These are phyloP conservation scores for Buceros bicornis DNA, from an alignment of 2,797 vertebrate species.

Conservation along the genomic window DNA sequence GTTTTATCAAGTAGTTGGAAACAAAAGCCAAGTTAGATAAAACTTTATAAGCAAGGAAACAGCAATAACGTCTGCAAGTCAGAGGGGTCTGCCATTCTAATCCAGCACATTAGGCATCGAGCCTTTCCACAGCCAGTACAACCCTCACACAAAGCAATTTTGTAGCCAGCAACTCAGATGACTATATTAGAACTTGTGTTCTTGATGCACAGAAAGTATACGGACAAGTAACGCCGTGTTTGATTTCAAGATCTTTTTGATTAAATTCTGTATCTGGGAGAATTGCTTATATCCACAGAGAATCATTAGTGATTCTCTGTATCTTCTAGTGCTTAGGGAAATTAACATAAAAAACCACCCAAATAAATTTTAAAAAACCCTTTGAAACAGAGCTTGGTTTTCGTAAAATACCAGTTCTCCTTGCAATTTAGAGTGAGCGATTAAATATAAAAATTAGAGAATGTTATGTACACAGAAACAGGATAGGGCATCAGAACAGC, in stretches of 20 bases:
- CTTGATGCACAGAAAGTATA: neutral
- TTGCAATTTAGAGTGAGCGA: slow-evolving; percentile 6
- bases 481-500: neutral
- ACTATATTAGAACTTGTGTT: neutral
- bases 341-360: neutral
- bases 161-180: neutral
- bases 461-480: neutral
- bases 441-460: neutral
- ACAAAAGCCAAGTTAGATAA: neutral
- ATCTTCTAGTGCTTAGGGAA: neutral
- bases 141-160: neutral
- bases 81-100: neutral
- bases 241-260: slow-evolving; percentile 12
- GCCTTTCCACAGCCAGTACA: neutral
- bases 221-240: neutral
- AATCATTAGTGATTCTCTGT: slow-evolving; percentile 33
- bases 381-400: neutral
- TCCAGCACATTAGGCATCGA: neutral
- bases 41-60: neutral
- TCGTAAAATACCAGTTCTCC: neutral
- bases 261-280: neutral
- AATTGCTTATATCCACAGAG: neutral
- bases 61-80: neutral
- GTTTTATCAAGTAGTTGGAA: neutral
- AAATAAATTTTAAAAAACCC: neutral